phyloP scores from a whole-genome alignment of 2,797 vertebrate species.

The Coccyzus lansbergi region DNA sequence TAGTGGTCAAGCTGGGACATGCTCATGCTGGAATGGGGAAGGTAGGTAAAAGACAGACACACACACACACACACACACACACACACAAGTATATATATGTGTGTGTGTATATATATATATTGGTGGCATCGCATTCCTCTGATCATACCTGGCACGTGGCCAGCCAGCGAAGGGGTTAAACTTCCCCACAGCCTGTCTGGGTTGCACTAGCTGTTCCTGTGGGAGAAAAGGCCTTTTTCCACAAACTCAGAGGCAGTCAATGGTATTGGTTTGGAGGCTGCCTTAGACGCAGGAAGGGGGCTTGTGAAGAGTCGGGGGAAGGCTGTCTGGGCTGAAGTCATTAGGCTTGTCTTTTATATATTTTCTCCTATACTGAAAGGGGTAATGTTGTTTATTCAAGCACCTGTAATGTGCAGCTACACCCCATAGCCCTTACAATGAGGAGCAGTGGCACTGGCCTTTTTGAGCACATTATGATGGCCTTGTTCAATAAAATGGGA shows the following conservation, averaged over 20 bases:
- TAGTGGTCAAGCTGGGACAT: conserved; percentile 95
- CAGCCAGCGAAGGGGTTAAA: conserved; percentile 7
- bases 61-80: no score
- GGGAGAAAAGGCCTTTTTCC: conserved; percentile 24
- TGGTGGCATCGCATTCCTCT: not conserved
- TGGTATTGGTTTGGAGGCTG: not conserved
- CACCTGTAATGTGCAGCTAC: conserved; percentile 51
- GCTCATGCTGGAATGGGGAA: conserved; percentile 96
- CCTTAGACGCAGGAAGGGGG: not conserved
- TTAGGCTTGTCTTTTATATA: conserved; percentile 10
- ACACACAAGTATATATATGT: no score
- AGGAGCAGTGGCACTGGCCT: not conserved
- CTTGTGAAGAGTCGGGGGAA: not conserved
- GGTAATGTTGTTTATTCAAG: conserved; percentile 50
- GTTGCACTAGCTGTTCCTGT: not conserved
- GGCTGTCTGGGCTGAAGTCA: not conserved
- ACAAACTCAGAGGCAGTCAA: not conserved
- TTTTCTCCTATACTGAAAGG: conserved; percentile 19
- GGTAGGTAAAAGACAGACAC: conserved; percentile 77
- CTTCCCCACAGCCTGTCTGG: not conserved
- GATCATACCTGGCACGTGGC: not conserved
- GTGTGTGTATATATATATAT: no score
- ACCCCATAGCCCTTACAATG: not conserved
- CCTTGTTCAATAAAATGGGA: conserved; percentile 32
- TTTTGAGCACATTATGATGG: conserved; percentile 26